Evolutionary conservation across 2,888 invertebrate genomes (phyloP), one percentile per base, ranked within the genome.

Genomic region (Venustoraphidia nigricollis): DNA sequence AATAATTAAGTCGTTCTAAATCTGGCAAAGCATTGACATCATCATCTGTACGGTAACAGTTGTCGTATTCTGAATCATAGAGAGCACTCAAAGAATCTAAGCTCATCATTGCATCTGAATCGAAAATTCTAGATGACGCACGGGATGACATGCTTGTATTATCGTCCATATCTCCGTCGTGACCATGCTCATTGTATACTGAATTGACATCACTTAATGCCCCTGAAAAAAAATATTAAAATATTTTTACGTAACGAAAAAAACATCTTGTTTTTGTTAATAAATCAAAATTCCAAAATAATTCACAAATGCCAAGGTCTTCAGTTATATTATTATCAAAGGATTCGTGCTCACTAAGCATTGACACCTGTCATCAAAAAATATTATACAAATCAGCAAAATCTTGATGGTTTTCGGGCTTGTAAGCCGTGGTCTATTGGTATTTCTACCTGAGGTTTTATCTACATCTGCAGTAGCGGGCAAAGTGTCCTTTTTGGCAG

Each of bases 151-250:
- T 80, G 55, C 80, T 80, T 54, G 87, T 87, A 61, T 89, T 76
- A 62, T 77, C 76, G 59, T 75, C 73, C 60, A 77, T 73, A 53
- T 73, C 73, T 44, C 70, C 70, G 46, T 71, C 69, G 48, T 66
- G 67, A 54, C 66, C 66, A 56, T 66, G 67, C 52, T 76, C 77
- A 65, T 83, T 81, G 66, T 83, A 85, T 57, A 85, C 80, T 9
- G 86, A 87, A 68, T 89, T 89, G 45, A 89, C 85, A 67, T 89
- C 89, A 58, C 88, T 88, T 51, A 89, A 71, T 34, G 88, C 89
- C 50, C 86, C 75, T 75, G 55, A 3, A 60, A 57, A 45, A 17
- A 52, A 49, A 46, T 38, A n/a, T 13, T 39, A 13, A 50, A 45
- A 44, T 45, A 39, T 27, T 6, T 27, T 27, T 27, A 27, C 27